A percentile compares a stretch with the other conserved stretches of the same genome.
Evolutionary conservation across 2,113 vertebrate species (phyloP).

Genomic region (Taxidea taxus): DNA sequence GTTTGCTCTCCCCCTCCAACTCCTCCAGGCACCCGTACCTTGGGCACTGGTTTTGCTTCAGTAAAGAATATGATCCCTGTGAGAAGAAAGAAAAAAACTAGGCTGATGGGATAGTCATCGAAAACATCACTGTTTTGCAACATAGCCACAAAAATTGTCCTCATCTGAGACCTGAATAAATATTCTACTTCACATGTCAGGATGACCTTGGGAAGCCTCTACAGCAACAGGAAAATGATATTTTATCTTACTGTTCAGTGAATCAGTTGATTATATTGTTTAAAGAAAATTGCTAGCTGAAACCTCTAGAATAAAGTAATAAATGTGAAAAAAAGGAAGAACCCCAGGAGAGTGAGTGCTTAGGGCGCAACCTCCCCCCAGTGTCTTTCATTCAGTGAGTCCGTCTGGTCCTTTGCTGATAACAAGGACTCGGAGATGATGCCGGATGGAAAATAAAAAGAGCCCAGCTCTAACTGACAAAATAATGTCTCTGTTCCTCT

Average conservation of each 20-base stretch:
- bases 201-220: background rate
- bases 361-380: background rate
- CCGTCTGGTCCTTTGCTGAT: background rate
- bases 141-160: background rate
- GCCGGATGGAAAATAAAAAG: background rate
- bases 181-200: background rate
- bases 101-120: background rate
- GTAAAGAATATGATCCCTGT: background rate
- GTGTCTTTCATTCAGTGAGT: background rate
- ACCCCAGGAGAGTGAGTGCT: background rate
- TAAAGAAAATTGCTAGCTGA: constrained; percentile 46
- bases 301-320: constrained; percentile 5
- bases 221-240: constrained; percentile 23
- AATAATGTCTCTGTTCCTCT: background rate
- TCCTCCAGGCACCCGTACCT: background rate
- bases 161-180: constrained; percentile 2
- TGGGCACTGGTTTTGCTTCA: background rate
- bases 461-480: background rate
- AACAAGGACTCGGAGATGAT: background rate
- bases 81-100: background rate
- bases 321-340: constrained; percentile 10
- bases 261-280: constrained; percentile 55
- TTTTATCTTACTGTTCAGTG: constrained; percentile 55
- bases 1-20: background rate
- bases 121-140: background rate